These are phyloP conservation scores for Centruroides vittatus DNA, from an alignment of 1,140 invertebrate species.

Conservation along the genomic window DNA sequence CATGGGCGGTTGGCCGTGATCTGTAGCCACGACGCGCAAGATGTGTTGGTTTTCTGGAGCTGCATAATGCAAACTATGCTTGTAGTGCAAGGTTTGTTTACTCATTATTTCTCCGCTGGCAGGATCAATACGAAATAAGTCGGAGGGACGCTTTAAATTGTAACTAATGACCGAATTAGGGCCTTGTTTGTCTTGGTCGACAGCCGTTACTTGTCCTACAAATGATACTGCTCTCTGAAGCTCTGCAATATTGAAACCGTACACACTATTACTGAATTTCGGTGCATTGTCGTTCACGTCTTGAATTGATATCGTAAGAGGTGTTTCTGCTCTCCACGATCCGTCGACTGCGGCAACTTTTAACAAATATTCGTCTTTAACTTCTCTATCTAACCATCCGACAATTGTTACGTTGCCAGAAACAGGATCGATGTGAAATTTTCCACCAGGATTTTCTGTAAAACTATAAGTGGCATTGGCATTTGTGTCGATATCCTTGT, in stretches of 20 bases:
- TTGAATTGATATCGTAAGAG: slow-evolving; percentile 79
- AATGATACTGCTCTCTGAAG: slow-evolving; percentile 57
- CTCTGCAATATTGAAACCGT: slow-evolving; percentile 81
- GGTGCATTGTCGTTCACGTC: slow-evolving; percentile 91
- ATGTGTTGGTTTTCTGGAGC: slow-evolving; percentile 79
- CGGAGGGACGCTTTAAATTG: slow-evolving; percentile 72
- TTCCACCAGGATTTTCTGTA: slow-evolving; percentile 69
- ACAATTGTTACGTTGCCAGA: slow-evolving; percentile 84
- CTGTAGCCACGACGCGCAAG: slow-evolving; percentile 69
- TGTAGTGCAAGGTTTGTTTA: slow-evolving; percentile 52
- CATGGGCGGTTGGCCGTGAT: slow-evolving; percentile 84
- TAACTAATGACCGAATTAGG: slow-evolving; percentile 90
- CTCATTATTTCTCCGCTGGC: slow-evolving; percentile 77
- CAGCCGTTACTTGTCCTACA: slow-evolving; percentile 75
- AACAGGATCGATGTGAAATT: slow-evolving; percentile 72
- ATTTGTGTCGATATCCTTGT: slow-evolving; percentile 71
- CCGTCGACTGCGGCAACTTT: slow-evolving; percentile 76
- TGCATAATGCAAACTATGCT: slow-evolving; percentile 39
- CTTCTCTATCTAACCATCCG: slow-evolving; percentile 67
- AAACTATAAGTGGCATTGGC: slow-evolving; percentile 79
- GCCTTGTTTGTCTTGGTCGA: slow-evolving; percentile 77
- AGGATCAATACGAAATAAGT: slow-evolving; percentile 77
- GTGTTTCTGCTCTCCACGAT: slow-evolving; percentile 74
- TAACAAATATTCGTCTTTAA: slow-evolving; percentile 76
- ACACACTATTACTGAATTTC: slow-evolving; percentile 71